Base-by-base conservation (phyloP, 2,888 invertebrate species). In the Pimpla rufipes region DNA sequence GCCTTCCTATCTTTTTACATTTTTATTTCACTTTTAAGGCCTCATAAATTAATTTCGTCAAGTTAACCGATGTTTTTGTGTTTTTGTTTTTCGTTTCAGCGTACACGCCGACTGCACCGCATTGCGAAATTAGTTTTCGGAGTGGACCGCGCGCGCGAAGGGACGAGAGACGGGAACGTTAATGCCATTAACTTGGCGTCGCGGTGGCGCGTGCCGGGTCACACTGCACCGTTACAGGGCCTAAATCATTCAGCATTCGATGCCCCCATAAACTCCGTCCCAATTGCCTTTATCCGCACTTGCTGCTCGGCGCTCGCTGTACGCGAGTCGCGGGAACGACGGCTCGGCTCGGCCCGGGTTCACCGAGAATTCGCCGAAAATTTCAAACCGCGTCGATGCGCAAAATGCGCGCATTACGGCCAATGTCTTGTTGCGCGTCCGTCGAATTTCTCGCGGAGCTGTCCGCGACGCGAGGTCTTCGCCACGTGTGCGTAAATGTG, bases 191-290 rank as follows among this genome's bases (percentile, higher is more conserved):
- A 79, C 76, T 81, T 66, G 74, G 45, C 78, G 89, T 88, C 85
- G 87, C 87, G 87, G 86, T 83, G 90, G 84, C 89, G 90, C 90
- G 90, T 87, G 90, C 81, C 86, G 16, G 79, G 76, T 80, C 80
- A 68, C 74, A 59, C 52, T 21, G 37, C 35, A 23, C 2, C 73
- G 85, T 68, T 47, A 85, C 85, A 71, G 81, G 82, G 88, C 83
- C 87, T 87, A 88, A 90, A 90, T 90, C 90, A 88, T 88, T 85
- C 84, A 62, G 40, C 59, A 42, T 59, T 62, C 68, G 62, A 75
- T 80, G 68, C 40, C 52, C 68, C 68, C n/a, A 16, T 37, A 52
- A 74, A 73, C 37, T 66, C 42, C 29, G 47, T 57, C 23, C 42
- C 79, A 62, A 62, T 37, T n/a, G 16, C 10, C 10, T 59, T 37